phyloP scores from a whole-genome alignment of 2,888 invertebrate genomes.

The Chaetogeoica ovagalla region DNA sequence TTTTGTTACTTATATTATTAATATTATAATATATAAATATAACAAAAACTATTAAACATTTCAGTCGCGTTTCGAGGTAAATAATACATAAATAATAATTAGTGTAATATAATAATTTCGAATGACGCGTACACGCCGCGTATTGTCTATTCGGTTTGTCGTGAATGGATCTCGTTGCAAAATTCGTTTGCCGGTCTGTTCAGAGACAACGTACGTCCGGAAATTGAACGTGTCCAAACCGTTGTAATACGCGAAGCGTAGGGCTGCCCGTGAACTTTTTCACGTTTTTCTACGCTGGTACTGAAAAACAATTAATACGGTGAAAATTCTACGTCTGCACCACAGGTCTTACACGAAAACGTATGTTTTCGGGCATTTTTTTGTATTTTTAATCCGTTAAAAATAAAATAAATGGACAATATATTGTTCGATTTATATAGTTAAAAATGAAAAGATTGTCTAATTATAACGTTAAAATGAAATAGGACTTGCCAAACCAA shows the following conservation, averaged over 20 bases:
- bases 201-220: constrained; percentile 74
- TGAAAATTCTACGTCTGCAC: too few relatives aligned
- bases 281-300: constrained; percentile 68
- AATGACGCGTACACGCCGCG: not conserved
- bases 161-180: constrained; percentile 63
- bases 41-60: constrained; percentile 33
- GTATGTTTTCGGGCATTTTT: too few relatives aligned
- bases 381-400: too few relatives aligned
- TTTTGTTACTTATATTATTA: too few relatives aligned
- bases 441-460: too few relatives aligned
- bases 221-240: constrained; percentile 63
- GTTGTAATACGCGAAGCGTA: constrained; percentile 66
- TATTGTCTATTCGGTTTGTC: not conserved
- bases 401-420: too few relatives aligned
- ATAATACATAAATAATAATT: not conserved
- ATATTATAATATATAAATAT: not conserved
- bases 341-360: too few relatives aligned
- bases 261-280: constrained; percentile 66
- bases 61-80: constrained; percentile 45
- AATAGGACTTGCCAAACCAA: too few relatives aligned
- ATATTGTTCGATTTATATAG: too few relatives aligned
- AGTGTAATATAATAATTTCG: constrained; percentile 11
- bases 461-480: too few relatives aligned
- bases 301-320: constrained; percentile 60
- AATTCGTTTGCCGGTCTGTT: constrained; percentile 79